A percentile compares a stretch with the other conserved stretches of the same genome.
Conservation (phyloP, 2,113 vertebrate genomes). For the Pomatostomus ruficeps region DNA sequence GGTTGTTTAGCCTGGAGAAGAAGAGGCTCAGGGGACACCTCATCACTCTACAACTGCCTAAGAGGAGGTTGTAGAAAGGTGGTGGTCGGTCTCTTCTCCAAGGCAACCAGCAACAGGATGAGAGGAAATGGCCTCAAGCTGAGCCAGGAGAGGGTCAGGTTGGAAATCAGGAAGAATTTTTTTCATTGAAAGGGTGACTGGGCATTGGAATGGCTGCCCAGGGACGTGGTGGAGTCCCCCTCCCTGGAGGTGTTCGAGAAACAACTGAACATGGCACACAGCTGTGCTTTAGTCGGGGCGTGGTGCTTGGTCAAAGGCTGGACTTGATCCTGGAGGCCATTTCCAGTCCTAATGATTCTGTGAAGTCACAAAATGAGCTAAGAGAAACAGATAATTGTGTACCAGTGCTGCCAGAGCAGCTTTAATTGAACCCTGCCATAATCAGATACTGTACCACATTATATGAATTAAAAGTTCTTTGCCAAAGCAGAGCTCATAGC, state of each 20-base stretch:
- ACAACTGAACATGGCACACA: background rate
- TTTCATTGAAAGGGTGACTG: background rate
- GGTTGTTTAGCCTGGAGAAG: background rate
- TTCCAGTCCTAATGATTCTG: background rate
- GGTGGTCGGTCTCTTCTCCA: background rate
- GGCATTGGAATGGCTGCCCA: background rate
- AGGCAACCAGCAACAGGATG: background rate
- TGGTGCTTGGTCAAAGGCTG: background rate
- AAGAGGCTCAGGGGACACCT: background rate
- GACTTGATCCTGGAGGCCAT: background rate
- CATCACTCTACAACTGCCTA: background rate
- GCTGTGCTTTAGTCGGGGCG: fast-evolving
- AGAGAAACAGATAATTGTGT: background rate
- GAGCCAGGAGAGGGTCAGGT: background rate
- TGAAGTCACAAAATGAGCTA: background rate
- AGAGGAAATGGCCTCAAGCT: background rate
- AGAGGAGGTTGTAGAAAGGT: background rate
- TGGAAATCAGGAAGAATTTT: background rate
- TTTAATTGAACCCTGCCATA: background rate
- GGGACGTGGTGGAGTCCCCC: background rate
- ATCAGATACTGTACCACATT: background rate
- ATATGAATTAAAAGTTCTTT: background rate
- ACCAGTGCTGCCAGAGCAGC: background rate
- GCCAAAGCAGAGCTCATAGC: background rate
- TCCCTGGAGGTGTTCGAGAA: background rate